phyloP scores from a whole-genome alignment of 2,113 vertebrate genomes.

The Toxostoma redivivum region DNA sequence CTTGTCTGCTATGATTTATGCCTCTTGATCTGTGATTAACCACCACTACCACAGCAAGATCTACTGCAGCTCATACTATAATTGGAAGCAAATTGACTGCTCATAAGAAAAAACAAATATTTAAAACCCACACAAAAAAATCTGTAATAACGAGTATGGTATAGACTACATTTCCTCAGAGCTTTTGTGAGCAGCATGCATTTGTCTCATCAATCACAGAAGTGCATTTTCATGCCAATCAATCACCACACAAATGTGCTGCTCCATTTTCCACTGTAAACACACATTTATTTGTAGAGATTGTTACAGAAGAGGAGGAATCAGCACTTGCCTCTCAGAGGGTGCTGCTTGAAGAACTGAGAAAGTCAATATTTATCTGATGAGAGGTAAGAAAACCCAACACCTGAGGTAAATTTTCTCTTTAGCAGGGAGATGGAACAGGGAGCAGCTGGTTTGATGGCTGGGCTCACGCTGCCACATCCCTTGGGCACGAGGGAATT shows the following conservation, averaged over 20 bases:
- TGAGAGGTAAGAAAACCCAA: not conserved
- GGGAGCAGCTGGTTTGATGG: not conserved
- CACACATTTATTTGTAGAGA: not conserved
- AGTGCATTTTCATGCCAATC: not conserved
- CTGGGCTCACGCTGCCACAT: not conserved
- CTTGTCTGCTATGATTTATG: not conserved
- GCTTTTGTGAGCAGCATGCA: not conserved
- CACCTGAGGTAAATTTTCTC: not conserved
- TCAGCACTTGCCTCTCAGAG: not conserved
- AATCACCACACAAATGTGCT: not conserved
- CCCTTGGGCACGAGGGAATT: not conserved
- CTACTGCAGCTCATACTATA: not conserved
- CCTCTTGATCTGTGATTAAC: slow-evolving; percentile 1
- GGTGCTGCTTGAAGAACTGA: not conserved
- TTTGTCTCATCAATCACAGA: not conserved
- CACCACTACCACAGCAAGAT: not conserved
- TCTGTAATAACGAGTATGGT: not conserved
- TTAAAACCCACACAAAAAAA: not conserved
- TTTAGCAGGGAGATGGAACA: not conserved
- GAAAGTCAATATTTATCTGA: slow-evolving; percentile 16
- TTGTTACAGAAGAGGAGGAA: not conserved
- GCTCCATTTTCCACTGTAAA: not conserved
- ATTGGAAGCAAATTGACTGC: not conserved
- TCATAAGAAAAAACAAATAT: not conserved
- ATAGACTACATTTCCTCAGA: not conserved